Percentiles rank a stretch among this genome's conserved stretches.
Evolutionary conservation across 2,113 vertebrate species (phyloP).

Genomic region (Nanorana parkeri): DNA sequence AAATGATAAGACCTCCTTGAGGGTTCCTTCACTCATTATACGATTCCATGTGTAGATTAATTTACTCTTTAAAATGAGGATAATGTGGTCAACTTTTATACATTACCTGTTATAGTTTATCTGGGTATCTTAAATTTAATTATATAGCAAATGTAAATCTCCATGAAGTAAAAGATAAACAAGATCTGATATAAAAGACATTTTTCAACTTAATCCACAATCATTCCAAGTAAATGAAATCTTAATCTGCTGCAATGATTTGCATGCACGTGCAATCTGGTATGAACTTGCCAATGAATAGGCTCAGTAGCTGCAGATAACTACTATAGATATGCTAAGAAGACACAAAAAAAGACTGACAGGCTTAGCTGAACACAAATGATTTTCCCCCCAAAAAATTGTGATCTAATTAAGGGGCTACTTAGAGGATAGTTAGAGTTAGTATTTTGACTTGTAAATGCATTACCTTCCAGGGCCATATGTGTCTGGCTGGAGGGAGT

Average conservation of each 20-base stretch:
- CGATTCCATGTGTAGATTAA: no score
- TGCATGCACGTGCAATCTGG: neutral
- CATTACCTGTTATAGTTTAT: neutral
- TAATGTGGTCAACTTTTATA: neutral
- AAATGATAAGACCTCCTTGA: no score
- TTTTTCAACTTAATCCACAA: conserved; percentile 22
- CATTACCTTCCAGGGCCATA: neutral
- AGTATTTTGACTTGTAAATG: conserved; percentile 20
- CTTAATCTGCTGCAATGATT: conserved; percentile 6
- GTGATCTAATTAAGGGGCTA: conserved; percentile 24
- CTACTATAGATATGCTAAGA: conserved; percentile 28
- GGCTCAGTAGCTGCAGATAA: conserved; percentile 26
- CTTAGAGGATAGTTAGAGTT: neutral
- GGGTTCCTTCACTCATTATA: neutral
- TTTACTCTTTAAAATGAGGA: neutral
- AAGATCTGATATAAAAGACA: conserved; percentile 9
- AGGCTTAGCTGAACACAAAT: conserved; percentile 21
- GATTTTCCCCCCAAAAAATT: neutral
- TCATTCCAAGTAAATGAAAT: conserved; percentile 36
- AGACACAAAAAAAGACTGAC: neutral
- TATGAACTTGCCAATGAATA: conserved; percentile 9
- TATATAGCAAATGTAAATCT: neutral
- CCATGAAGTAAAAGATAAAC: neutral
- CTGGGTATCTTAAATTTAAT: neutral
- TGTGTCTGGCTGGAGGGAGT: neutral